Conservation (phyloP, 1,140 invertebrate genomes). For the Sarcophaga peregrina region DNA sequence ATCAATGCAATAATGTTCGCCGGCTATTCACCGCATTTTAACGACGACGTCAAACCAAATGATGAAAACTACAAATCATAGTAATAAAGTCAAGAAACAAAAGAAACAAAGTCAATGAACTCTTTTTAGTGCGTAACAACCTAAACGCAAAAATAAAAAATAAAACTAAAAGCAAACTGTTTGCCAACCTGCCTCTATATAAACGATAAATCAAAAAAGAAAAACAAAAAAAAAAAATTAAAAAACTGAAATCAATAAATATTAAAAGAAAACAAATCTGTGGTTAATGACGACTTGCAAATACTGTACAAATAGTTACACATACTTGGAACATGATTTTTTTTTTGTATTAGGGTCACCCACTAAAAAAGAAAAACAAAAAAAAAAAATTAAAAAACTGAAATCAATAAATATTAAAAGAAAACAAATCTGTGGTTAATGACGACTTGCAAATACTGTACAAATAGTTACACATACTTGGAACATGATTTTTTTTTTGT, state of each 20-base stretch:
- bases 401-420: neutral
- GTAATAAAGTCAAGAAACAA: too few species aligned
- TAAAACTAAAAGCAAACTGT: neutral
- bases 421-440: neutral
- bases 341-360: too few species aligned
- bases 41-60: too few species aligned
- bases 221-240: too few species aligned
- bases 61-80: too few species aligned
- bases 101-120: neutral
- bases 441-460: neutral
- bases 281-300: neutral
- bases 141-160: neutral
- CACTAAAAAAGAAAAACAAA: too few species aligned
- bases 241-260: neutral
- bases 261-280: neutral
- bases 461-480: neutral
- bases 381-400: too few species aligned
- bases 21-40: too few species aligned
- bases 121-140: conserved; percentile 26
- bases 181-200: neutral
- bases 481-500: too few species aligned
- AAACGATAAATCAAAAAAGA: neutral
- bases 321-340: neutral
- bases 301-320: neutral
- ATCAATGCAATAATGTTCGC: neutral